Percentiles rank a stretch among this genome's conserved stretches.
phyloP scores from a whole-genome alignment of 2,113 vertebrate species.

The Cheilinus undulatus region DNA sequence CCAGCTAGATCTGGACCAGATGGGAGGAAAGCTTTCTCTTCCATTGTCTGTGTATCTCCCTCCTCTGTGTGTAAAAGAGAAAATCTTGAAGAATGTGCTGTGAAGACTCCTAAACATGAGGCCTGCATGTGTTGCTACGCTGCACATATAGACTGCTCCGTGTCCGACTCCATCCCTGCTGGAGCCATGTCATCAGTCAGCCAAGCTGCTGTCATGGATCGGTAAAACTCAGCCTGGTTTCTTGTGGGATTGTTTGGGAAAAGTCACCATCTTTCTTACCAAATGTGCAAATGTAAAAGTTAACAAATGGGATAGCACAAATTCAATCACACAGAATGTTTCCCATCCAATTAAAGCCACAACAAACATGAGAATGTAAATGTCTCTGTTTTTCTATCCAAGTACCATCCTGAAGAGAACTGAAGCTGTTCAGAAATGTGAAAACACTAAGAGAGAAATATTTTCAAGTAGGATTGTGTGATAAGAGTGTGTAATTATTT shows the following conservation, averaged over 20 bases:
- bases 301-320: background rate
- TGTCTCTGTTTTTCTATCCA: too few species aligned
- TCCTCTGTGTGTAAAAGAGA: constrained; percentile 10
- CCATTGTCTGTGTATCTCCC: constrained; percentile 19
- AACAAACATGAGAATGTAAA: too few species aligned
- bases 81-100: constrained; percentile 43
- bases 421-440: too few species aligned
- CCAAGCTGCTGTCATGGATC: background rate
- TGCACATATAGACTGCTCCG: constrained; percentile 27
- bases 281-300: background rate
- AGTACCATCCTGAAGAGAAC: too few species aligned
- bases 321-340: background rate
- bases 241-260: background rate
- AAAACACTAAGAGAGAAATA: too few species aligned
- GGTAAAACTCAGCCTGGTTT: background rate
- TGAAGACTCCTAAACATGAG: constrained; percentile 43
- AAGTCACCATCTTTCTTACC: background rate
- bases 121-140: constrained; percentile 57
- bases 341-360: background rate
- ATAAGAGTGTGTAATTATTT: too few species aligned
- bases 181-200: constrained; percentile 55
- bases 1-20: constrained; percentile 65
- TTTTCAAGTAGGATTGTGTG: too few species aligned
- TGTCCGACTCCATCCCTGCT: background rate
- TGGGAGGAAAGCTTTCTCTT: constrained; percentile 43